Conservation (phyloP, 2,113 vertebrate species). For the Talpa occidentalis region DNA sequence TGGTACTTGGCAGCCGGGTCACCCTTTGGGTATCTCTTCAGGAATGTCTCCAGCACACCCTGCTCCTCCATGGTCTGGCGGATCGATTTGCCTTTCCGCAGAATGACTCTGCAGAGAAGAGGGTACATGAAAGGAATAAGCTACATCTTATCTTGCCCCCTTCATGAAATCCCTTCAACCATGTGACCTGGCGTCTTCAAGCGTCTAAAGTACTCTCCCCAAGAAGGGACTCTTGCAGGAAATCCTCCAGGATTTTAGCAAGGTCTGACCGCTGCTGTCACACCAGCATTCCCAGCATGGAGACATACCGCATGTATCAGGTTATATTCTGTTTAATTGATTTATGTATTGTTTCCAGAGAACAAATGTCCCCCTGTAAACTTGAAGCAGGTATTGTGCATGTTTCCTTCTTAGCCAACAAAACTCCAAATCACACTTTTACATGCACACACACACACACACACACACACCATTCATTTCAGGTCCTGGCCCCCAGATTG, state of each 20-base stretch:
- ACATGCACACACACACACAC: neutral
- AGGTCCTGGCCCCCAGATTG: neutral
- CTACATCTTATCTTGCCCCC: neutral
- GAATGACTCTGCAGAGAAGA: constrained; percentile 14
- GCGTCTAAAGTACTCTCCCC: neutral
- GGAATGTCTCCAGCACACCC: neutral
- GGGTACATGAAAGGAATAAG: neutral
- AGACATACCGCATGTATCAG: neutral
- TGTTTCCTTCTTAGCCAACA: neutral
- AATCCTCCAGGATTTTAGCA: neutral
- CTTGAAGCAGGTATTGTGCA: neutral
- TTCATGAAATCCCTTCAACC: neutral
- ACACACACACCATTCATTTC: neutral
- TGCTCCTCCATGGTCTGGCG: neutral
- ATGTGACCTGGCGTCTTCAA: neutral
- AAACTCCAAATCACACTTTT: neutral
- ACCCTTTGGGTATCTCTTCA: neutral
- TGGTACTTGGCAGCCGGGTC: constrained; percentile 18
- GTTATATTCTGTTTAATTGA: neutral
- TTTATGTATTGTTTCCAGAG: neutral
- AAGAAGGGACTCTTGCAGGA: neutral
- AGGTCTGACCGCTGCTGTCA: neutral
- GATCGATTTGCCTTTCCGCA: constrained; percentile 56
- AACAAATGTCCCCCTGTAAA: neutral
- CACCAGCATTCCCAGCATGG: neutral